phyloP scores from a whole-genome alignment of 2,888 invertebrate genomes.

The Nesidiocoris tenuis region DNA sequence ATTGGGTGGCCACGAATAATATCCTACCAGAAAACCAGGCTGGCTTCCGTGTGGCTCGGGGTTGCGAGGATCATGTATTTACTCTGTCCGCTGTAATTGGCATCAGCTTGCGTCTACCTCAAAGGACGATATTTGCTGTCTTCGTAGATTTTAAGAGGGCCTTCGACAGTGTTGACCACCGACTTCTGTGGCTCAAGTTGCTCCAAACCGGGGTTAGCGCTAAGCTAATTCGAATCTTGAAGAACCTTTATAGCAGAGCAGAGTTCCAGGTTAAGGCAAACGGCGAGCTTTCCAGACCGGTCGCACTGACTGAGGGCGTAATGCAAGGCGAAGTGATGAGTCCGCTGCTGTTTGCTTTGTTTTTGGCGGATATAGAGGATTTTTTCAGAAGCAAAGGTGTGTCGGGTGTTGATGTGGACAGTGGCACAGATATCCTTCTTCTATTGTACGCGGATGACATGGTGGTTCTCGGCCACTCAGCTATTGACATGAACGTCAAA shows the following conservation, averaged over 20 bases:
- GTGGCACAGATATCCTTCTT: conserved; percentile 1
- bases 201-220: background rate
- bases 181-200: conserved; percentile 10
- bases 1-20: background rate
- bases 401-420: background rate
- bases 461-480: background rate
- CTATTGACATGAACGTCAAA: conserved; percentile 6
- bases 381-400: background rate
- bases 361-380: conserved; percentile 14
- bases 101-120: background rate
- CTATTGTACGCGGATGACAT: conserved; percentile 19
- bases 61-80: conserved; percentile 20
- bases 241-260: background rate
- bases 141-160: too few relatives aligned
- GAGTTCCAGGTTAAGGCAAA: conserved; percentile 6
- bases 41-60: conserved; percentile 17
- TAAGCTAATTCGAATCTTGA: background rate
- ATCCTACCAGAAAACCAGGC: conserved; percentile 29
- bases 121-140: too few relatives aligned
- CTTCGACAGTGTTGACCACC: too few relatives aligned
- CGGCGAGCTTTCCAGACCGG: background rate
- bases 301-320: conserved; percentile 12
- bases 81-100: background rate
- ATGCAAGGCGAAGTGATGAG: conserved; percentile 7
- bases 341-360: conserved; percentile 18